These are phyloP conservation scores for Helarctos malayanus DNA, from an alignment of 2,797 vertebrate genomes.

Conservation along the genomic window DNA sequence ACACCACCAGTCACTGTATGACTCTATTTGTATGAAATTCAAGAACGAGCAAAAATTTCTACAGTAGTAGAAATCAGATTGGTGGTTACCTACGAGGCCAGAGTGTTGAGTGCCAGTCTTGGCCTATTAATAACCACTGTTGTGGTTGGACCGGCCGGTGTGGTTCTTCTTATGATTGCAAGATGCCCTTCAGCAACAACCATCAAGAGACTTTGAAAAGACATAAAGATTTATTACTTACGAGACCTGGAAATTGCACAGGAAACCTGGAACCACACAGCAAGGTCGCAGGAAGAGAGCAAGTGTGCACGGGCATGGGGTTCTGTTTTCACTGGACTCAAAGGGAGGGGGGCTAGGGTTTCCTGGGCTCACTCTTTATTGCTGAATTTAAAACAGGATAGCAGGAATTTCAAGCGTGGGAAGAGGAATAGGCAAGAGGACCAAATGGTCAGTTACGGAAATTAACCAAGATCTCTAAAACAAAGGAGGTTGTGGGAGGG, in stretches of 20 bases:
- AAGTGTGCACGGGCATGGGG: not conserved
- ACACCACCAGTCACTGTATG: not conserved
- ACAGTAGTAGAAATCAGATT: not conserved
- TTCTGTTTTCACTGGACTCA: not conserved
- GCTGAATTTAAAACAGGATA: not conserved
- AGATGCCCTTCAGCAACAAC: not conserved
- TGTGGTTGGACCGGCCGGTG: not conserved
- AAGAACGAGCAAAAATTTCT: not conserved
- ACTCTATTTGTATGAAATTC: not conserved
- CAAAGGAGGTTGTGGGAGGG: not conserved
- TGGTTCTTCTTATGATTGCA: not conserved
- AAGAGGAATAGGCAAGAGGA: not conserved
- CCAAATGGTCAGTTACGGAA: not conserved
- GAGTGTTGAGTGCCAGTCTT: not conserved
- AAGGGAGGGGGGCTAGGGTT: not conserved
- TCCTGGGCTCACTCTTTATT: not conserved
- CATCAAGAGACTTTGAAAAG: not conserved
- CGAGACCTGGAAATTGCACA: not conserved
- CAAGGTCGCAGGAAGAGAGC: not conserved
- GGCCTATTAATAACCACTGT: not conserved
- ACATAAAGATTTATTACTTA: not conserved
- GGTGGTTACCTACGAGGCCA: not conserved
- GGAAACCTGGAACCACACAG: not conserved
- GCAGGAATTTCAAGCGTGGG: not conserved
- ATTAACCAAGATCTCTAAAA: not conserved